phyloP scores from a whole-genome alignment of 2,888 invertebrate genomes.

The Anthophora plumipes region DNA sequence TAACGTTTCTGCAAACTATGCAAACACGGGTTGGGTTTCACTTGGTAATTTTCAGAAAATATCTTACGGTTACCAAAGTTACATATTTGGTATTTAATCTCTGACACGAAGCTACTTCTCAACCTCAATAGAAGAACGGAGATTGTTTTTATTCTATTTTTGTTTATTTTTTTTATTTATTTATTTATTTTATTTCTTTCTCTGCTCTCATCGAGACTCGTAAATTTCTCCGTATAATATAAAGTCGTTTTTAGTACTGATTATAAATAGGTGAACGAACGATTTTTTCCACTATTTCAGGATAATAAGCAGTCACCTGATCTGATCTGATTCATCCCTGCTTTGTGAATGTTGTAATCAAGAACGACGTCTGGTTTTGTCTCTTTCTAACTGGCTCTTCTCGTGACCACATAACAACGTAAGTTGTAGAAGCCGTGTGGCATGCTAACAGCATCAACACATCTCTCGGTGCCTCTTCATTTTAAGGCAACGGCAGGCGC shows the following conservation, averaged over 20 bases:
- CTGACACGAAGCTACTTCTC: neutral
- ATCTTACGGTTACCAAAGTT: neutral
- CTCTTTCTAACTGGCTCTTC: constrained; percentile 42
- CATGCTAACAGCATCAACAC: constrained; percentile 39
- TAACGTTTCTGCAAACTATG: neutral
- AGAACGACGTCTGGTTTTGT: constrained; percentile 39
- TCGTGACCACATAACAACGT: constrained; percentile 34
- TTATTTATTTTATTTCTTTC: too few species aligned
- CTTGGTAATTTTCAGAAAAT: neutral
- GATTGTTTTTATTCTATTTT: neutral
- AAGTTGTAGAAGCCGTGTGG: constrained; percentile 44
- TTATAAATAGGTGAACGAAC: constrained; percentile 34
- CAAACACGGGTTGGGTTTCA: neutral
- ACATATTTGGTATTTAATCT: neutral
- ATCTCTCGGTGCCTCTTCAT: constrained; percentile 24
- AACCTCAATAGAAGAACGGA: neutral
- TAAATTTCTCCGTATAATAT: constrained; percentile 8
- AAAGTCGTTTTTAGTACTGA: neutral
- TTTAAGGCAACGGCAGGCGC: constrained; percentile 34
- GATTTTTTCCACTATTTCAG: constrained; percentile 45
- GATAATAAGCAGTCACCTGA: constrained; percentile 39
- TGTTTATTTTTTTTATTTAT: too few species aligned
- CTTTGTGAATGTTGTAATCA: constrained; percentile 42
- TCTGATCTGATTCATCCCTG: constrained; percentile 35
- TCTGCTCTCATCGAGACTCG: neutral